Evolutionary conservation across 2,113 vertebrate species (phyloP).

Genomic region (Mobula birostris): DNA sequence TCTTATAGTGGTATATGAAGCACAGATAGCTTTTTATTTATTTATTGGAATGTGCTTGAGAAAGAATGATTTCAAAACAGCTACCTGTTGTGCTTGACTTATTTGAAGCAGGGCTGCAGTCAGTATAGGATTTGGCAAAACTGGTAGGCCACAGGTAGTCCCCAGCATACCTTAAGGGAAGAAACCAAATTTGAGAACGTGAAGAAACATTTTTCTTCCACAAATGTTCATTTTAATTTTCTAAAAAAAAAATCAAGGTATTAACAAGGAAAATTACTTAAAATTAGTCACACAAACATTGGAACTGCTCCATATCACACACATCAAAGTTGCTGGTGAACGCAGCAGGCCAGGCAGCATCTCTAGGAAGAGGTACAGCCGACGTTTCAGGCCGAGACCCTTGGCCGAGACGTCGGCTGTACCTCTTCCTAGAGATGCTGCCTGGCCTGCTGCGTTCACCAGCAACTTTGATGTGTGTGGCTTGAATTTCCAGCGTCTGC

Average conservation of each 20-base stretch:
- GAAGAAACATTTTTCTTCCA: background rate
- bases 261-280: background rate
- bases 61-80: constrained; percentile 17
- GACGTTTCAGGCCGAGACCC: too few relatives aligned
- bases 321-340: too few relatives aligned
- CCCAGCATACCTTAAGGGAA: background rate
- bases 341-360: too few relatives aligned
- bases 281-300: background rate
- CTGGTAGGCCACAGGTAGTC: constrained; percentile 48
- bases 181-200: background rate
- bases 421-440: too few relatives aligned
- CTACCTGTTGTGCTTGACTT: constrained; percentile 86
- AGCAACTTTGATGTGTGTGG: too few relatives aligned
- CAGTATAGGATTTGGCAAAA: constrained; percentile 68
- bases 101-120: constrained; percentile 76
- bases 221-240: background rate
- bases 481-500: too few relatives aligned
- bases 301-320: background rate
- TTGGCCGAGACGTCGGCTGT: too few relatives aligned
- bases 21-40: background rate
- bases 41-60: background rate
- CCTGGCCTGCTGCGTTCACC: too few relatives aligned
- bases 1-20: too few relatives aligned
- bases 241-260: background rate
- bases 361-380: too few relatives aligned